A percentile compares a stretch with the other conserved stretches of the same genome.
Conservation (phyloP, 2,797 vertebrate genomes). For the Sebastes vulpes region DNA sequence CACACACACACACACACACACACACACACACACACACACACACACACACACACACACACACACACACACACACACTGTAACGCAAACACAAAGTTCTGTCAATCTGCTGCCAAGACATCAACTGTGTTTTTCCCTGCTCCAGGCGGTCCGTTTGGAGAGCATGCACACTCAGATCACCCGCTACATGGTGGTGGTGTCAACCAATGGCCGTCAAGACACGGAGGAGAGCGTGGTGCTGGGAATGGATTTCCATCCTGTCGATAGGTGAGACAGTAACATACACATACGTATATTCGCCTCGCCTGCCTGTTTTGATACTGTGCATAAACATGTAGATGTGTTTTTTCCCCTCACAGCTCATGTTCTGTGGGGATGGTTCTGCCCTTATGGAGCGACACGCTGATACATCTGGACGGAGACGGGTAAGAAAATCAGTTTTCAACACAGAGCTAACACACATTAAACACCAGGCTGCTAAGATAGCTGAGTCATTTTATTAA, state of each 20-base stretch:
- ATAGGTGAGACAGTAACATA: constrained; percentile 84
- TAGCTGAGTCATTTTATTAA: neutral
- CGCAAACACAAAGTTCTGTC: neutral
- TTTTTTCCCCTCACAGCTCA: constrained; percentile 78
- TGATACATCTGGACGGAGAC: constrained; percentile 98
- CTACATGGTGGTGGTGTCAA: constrained; percentile 99
- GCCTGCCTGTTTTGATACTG: neutral
- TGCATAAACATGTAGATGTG: neutral
- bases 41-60: neutral
- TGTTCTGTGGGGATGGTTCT: constrained; percentile 97
- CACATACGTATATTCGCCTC: neutral
- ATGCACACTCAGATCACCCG: constrained; percentile 91
- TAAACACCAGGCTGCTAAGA: neutral
- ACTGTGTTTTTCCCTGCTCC: neutral
- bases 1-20: too few relatives aligned
- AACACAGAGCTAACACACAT: neutral
- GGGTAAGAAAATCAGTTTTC: constrained; percentile 87
- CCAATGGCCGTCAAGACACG: constrained; percentile 96
- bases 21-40: neutral
- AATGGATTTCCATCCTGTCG: constrained; percentile 95
- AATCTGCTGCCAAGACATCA: neutral
- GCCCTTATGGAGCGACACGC: constrained; percentile 97
- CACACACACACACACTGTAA: too few relatives aligned
- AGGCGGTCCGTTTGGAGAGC: constrained; percentile 98
- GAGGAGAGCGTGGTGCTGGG: constrained; percentile 98